Base-by-base conservation (phyloP, 2,113 vertebrate species). In the Tragelaphus buxtoni region DNA sequence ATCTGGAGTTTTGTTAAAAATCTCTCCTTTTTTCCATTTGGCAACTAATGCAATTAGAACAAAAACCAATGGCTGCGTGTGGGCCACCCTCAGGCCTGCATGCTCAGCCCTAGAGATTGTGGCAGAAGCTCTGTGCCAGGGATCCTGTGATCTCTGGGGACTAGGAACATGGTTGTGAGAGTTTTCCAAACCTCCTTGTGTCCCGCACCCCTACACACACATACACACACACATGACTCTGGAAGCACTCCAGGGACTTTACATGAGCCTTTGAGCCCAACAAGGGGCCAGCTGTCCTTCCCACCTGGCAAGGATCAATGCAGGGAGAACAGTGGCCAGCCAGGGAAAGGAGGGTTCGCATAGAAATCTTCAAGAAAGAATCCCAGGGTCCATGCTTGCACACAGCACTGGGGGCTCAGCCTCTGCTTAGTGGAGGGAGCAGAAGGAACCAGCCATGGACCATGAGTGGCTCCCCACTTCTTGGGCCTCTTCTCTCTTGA, bases 311-410 rank as follows among this genome's bases (percentile, higher is more conserved):
- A 24, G n/a, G 28, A 69, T 39, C 1, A 3, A 8, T 35, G 42
- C 45, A 39, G 51, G 9, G 13, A 35, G 13, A 56, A 58, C 30
- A 9, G 11, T 1, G 20, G 12, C 6, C 0, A 49, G 45, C 16
- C 45, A 1, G 18, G 26, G 6, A 30, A 12, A 45, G 39, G 26
- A 17, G 28, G 56, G 51, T 14, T 49, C 42, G 1, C 0, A 4
- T 7, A 45, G 20, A 2, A 7, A 42, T 17, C n/a, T 32, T 13
- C 8, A 28, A 79, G 56, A 42, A 14, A 72, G 42, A 61, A 72
- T 17, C 51, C 45, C 35, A 14, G 39, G 26, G 22, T 13, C 79
- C 39, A 11, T 2, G 6, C 2, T 24, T 3, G 14, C 1, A 0
- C 53, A 20, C n/a, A 13, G 45, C 56, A 9, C 26, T 6, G 24